phyloP scores from a whole-genome alignment of 2,113 vertebrate species.

The Microcebus griseorufus region DNA sequence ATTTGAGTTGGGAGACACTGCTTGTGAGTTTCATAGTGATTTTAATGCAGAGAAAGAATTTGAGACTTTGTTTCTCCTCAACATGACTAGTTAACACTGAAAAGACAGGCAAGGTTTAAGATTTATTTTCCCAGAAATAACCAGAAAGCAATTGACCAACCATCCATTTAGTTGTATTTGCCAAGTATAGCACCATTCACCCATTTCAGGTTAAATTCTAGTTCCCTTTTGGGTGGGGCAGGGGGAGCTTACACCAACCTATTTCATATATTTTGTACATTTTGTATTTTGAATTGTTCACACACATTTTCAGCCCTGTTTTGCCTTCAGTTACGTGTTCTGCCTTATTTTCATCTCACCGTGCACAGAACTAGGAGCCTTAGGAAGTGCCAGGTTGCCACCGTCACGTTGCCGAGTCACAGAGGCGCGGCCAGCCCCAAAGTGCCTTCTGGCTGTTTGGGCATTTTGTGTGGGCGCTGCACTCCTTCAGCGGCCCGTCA shows the following conservation, averaged over 20 bases:
- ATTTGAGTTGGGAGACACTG: conserved; percentile 68
- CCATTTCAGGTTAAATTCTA: not conserved
- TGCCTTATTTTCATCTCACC: conserved; percentile 77
- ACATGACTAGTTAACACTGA: conserved; percentile 16
- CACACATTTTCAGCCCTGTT: conserved; percentile 71
- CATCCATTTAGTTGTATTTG: not conserved
- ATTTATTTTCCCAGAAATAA: conserved; percentile 3
- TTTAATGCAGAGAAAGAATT: conserved; percentile 72
- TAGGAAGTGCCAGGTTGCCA: conserved; percentile 78
- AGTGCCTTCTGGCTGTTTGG: conserved; percentile 90
- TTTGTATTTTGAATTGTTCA: conserved; percentile 17
- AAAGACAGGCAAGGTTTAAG: not conserved
- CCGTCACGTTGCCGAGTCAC: conserved; percentile 75
- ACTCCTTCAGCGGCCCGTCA: conserved; percentile 60
- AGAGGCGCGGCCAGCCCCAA: conserved; percentile 86
- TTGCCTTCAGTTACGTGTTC: conserved; percentile 82
- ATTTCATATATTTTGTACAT: not conserved
- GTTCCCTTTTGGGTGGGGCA: not conserved
- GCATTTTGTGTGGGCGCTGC: conserved; percentile 60
- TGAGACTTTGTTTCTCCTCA: conserved; percentile 73
- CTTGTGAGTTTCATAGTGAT: conserved; percentile 68
- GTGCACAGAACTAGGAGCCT: conserved; percentile 70
- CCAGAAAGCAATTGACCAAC: conserved; percentile 68
- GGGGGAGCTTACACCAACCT: not conserved
- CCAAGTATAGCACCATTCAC: not conserved